Percentiles rank a stretch among this genome's conserved stretches.
Conservation (phyloP, 2,113 vertebrate species). For the Chaenocephalus aceratus region DNA sequence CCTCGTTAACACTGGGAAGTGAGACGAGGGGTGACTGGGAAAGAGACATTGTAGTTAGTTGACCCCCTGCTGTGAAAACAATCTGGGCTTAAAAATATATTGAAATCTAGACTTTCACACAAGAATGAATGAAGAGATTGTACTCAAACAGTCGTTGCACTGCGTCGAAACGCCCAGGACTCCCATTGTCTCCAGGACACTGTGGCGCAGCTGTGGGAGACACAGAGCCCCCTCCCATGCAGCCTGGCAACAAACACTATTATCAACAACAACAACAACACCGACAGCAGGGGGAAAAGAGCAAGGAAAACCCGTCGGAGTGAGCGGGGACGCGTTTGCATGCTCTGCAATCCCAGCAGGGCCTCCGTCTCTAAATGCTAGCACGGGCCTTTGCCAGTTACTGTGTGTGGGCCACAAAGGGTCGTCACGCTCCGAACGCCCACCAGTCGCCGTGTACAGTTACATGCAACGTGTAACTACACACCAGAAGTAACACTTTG, state of each 20-base stretch:
- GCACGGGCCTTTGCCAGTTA: slow-evolving; percentile 41
- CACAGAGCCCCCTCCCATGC: too few species aligned
- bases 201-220: slow-evolving; percentile 49
- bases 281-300: too few species aligned
- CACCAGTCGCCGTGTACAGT: slow-evolving; percentile 27
- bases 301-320: too few species aligned
- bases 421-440: slow-evolving; percentile 30
- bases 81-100: slow-evolving; percentile 2
- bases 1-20: slow-evolving; percentile 65
- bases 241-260: too few species aligned
- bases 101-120: background rate
- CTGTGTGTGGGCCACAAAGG: slow-evolving; percentile 53
- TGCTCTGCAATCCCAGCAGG: slow-evolving; percentile 42
- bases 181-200: slow-evolving; percentile 56
- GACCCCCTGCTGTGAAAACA: slow-evolving; percentile 39
- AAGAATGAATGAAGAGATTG: too few species aligned
- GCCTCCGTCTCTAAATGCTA: slow-evolving; percentile 19
- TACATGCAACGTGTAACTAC: too few species aligned
- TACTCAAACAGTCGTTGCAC: too few species aligned
- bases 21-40: slow-evolving; percentile 55
- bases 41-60: slow-evolving; percentile 44
- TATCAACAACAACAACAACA: too few species aligned
- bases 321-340: slow-evolving; percentile 34
- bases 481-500: too few species aligned
- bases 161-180: slow-evolving; percentile 57